Evolutionary conservation across 2,113 vertebrate genomes (phyloP).

Genomic region (Pseudorectes ferrugineus): DNA sequence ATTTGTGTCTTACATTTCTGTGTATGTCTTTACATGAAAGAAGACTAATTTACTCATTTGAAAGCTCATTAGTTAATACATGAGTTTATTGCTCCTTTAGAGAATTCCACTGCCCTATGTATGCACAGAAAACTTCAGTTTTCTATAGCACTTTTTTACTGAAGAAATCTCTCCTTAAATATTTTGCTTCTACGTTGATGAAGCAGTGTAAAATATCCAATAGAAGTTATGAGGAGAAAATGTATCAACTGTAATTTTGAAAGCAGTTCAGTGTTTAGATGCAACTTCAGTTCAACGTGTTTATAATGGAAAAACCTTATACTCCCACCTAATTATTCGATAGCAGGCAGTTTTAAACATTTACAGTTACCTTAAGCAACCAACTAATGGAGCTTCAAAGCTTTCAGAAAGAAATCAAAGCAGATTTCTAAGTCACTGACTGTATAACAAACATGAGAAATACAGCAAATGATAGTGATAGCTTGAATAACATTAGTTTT

Average conservation of each 20-base stretch:
- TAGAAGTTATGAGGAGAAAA: background rate
- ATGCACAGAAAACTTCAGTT: background rate
- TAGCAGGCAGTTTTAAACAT: background rate
- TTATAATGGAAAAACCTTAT: background rate
- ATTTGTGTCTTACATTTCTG: background rate
- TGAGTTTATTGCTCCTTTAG: background rate
- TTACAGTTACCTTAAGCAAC: background rate
- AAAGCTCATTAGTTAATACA: background rate
- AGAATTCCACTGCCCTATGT: background rate
- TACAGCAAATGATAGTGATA: background rate
- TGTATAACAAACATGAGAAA: background rate
- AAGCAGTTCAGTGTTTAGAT: background rate
- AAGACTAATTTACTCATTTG: background rate
- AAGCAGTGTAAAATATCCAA: background rate
- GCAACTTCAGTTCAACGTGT: background rate
- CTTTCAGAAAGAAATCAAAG: background rate
- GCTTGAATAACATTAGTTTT: background rate
- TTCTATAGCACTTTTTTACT: background rate
- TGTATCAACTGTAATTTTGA: background rate
- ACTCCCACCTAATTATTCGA: background rate
- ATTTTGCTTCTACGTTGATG: background rate
- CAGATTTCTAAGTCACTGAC: background rate
- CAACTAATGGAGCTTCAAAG: background rate
- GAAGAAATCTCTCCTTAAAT: background rate
- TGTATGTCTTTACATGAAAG: background rate